phyloP scores from a whole-genome alignment of 1,140 invertebrate genomes.

The Danaus melanippus region DNA sequence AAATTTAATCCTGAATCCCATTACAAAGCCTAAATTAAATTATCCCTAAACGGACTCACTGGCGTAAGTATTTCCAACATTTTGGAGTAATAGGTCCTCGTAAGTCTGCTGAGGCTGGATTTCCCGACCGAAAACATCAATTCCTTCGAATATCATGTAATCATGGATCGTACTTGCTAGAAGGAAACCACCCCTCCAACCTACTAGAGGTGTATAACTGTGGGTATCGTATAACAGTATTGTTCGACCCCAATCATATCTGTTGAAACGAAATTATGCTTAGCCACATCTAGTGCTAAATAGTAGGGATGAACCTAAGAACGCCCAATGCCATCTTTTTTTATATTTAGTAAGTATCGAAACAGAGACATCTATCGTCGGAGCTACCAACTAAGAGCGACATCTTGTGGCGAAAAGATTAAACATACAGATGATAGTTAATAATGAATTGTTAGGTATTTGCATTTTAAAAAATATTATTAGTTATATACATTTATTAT shows the following conservation, averaged over 20 bases:
- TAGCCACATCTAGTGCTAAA: slow-evolving; percentile 22
- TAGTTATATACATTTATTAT: too few relatives aligned
- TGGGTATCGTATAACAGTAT: slow-evolving; percentile 69
- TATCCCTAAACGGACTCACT: slow-evolving; percentile 39
- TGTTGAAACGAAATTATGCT: slow-evolving; percentile 33
- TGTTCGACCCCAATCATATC: slow-evolving; percentile 67
- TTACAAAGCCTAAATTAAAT: too few relatives aligned
- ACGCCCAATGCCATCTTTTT: too few relatives aligned
- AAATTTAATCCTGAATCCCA: too few relatives aligned
- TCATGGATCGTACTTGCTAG: slow-evolving; percentile 46
- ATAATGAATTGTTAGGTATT: too few relatives aligned
- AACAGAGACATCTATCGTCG: too few relatives aligned
- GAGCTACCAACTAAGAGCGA: too few relatives aligned
- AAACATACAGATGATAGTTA: too few relatives aligned
- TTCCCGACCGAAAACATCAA: slow-evolving; percentile 41
- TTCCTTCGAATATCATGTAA: slow-evolving; percentile 34
- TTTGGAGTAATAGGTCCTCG: slow-evolving; percentile 39
- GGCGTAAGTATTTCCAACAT: slow-evolving; percentile 42
- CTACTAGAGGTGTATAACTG: slow-evolving; percentile 57
- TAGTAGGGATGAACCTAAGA: slow-evolving; percentile 3
- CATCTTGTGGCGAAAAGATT: too few relatives aligned
- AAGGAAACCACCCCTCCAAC: slow-evolving; percentile 50
- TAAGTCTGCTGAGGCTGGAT: slow-evolving; percentile 27
- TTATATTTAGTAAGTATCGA: too few relatives aligned
- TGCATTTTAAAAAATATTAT: too few relatives aligned